phyloP scores from a whole-genome alignment of 2,113 vertebrate genomes.

The Chrysochloris asiatica region DNA sequence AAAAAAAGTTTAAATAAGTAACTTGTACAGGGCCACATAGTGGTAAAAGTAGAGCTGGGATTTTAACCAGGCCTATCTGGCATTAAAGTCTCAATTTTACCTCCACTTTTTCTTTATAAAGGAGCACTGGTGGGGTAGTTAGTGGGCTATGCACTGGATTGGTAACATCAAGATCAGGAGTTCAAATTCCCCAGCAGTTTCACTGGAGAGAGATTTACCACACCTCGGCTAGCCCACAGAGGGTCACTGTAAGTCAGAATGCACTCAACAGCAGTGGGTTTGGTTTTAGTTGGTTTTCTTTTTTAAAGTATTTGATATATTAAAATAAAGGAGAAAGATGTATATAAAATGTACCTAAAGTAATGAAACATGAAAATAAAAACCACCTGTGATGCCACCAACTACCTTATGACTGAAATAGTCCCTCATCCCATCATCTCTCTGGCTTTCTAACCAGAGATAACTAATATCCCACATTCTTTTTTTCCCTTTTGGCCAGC shows the following conservation, averaged over 20 bases:
- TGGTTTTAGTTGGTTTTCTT: not conserved
- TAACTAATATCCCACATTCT: not conserved
- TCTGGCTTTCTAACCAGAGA: not conserved
- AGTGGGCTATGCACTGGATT: too few species aligned
- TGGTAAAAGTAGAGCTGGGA: not conserved
- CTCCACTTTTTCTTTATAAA: not conserved
- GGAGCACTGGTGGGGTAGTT: too few species aligned
- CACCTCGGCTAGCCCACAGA: too few species aligned
- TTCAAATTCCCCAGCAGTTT: too few species aligned
- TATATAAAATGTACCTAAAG: not conserved
- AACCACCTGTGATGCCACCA: not conserved
- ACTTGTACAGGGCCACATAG: not conserved
- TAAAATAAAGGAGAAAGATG: not conserved
- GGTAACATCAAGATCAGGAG: too few species aligned
- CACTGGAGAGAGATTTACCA: too few species aligned
- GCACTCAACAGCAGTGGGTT: too few species aligned
- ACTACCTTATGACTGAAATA: not conserved
- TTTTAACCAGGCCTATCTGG: not conserved
- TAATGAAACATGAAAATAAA: conserved; percentile 36
- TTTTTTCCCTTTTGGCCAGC: not conserved
- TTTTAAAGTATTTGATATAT: not conserved
- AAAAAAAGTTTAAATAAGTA: conserved; percentile 49
- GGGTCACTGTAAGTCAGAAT: too few species aligned
- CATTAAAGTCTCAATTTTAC: conserved; percentile 4
- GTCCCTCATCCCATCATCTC: not conserved